These are phyloP conservation scores for Choloepus didactylus DNA, from an alignment of 2,797 vertebrate genomes.

Conservation along the genomic window DNA sequence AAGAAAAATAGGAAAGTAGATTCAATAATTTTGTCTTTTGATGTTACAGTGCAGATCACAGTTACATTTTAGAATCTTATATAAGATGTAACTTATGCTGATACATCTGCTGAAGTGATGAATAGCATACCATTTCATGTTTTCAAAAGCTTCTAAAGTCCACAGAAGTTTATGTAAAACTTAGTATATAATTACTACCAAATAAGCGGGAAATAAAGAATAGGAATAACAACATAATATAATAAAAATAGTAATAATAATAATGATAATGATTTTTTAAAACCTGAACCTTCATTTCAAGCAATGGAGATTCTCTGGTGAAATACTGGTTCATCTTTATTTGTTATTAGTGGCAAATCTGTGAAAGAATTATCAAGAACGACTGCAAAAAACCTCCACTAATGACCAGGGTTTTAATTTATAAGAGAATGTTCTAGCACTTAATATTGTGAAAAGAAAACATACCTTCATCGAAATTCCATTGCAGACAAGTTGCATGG, in stretches of 20 bases:
- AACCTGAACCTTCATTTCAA: background rate
- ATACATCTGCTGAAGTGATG: background rate
- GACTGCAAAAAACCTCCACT: background rate
- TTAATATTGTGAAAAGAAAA: constrained; percentile 17
- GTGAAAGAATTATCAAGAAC: background rate
- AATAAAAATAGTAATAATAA: background rate
- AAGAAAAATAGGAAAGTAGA: background rate
- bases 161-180: background rate
- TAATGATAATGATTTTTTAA: background rate
- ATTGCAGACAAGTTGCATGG: no score
- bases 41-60: background rate
- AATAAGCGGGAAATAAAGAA: constrained; percentile 16
- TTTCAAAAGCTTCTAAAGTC: background rate
- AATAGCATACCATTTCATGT: constrained; percentile 29
- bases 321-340: background rate
- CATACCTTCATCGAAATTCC: background rate
- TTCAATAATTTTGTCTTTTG: background rate
- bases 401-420: background rate
- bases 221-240: background rate
- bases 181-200: background rate
- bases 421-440: background rate
- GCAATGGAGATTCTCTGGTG: background rate
- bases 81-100: background rate
- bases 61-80: constrained; percentile 14
- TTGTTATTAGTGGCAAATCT: background rate